Conservation (phyloP, 2,113 vertebrate genomes). For the Mirza zaza region DNA sequence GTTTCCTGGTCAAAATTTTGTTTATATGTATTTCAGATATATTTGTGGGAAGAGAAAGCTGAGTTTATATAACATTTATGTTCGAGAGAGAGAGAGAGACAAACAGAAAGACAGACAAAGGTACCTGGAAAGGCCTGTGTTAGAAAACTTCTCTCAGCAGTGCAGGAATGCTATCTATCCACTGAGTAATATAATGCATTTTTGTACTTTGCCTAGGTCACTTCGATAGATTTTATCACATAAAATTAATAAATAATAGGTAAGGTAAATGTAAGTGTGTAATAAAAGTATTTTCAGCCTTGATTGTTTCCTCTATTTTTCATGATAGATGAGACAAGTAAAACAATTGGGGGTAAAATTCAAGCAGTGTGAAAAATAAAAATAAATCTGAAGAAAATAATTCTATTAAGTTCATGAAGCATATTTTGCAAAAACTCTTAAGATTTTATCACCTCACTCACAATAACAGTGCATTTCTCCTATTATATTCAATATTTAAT, state of each 20-base stretch:
- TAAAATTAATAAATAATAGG: neutral
- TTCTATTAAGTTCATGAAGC: neutral
- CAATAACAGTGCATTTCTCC: neutral
- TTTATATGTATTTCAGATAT: neutral
- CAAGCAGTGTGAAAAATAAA: neutral
- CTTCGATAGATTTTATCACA: neutral
- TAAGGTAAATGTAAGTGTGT: neutral
- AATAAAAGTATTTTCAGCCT: neutral
- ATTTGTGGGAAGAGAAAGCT: neutral
- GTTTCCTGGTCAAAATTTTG: neutral
- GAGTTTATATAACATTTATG: neutral
- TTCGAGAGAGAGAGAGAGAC: neutral
- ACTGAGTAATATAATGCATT: neutral
- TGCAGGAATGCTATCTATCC: neutral
- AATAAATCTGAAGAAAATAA: neutral
- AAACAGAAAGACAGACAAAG: neutral
- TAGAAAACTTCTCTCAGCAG: neutral
- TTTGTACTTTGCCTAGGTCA: neutral
- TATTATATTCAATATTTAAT: conserved; percentile 50
- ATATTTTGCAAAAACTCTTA: neutral
- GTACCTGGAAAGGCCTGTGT: neutral
- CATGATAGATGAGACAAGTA: neutral
- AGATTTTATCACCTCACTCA: neutral
- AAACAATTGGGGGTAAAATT: neutral
- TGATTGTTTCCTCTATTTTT: neutral